These are phyloP conservation scores for Alligator mississippiensis DNA, from an alignment of 2,113 vertebrate genomes.

Conservation along the genomic window DNA sequence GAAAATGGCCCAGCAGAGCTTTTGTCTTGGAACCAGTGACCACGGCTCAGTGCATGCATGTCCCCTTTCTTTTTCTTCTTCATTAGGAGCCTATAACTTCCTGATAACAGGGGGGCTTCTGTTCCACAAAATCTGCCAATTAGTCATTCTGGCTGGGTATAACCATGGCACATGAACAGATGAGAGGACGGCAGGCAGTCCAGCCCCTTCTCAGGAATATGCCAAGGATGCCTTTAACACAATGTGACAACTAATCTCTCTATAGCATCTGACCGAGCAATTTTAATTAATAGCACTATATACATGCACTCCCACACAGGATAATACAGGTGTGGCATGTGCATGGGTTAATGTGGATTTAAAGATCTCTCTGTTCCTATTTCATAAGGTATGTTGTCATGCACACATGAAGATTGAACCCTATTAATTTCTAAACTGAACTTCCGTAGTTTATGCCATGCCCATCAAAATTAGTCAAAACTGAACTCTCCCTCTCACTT, in stretches of 20 bases:
- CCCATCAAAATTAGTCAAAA: neutral
- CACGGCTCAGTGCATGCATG: neutral
- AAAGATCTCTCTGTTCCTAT: neutral
- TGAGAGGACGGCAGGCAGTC: conserved; percentile 82
- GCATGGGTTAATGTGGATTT: neutral
- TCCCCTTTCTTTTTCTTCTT: conserved; percentile 1
- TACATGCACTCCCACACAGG: neutral
- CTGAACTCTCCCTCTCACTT: neutral
- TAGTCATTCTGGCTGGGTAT: conserved; percentile 74
- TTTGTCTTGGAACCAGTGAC: neutral
- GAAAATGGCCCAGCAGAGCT: fast-evolving
- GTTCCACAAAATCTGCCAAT: conserved; percentile 72
- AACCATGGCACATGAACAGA: conserved; percentile 77
- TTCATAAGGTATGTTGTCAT: neutral
- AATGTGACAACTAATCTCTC: conserved; percentile 87
- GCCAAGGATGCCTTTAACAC: conserved; percentile 84
- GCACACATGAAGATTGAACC: neutral
- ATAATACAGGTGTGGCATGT: conserved; percentile 49
- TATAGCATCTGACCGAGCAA: conserved; percentile 82
- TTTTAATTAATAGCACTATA: conserved; percentile 82
- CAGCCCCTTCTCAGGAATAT: conserved; percentile 76
- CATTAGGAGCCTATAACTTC: conserved; percentile 35
- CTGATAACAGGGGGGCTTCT: conserved; percentile 63
- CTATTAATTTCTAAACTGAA: neutral
- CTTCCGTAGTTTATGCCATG: neutral